Percentiles rank a stretch among this genome's conserved stretches.
phyloP scores from a whole-genome alignment of 2,797 vertebrate species.

The Mastacembelus armatus region DNA sequence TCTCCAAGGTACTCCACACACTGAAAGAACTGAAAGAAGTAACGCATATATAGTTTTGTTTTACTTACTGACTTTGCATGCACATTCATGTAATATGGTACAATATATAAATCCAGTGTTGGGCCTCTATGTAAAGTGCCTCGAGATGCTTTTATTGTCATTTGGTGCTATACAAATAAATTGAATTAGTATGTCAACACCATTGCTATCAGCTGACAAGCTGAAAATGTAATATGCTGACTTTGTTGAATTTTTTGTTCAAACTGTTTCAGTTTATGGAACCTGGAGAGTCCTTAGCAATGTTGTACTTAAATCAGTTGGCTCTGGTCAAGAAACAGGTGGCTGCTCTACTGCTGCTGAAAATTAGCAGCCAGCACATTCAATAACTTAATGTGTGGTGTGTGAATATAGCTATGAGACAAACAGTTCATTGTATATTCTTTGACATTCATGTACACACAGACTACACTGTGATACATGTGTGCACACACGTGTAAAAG shows the following conservation, averaged over 20 bases:
- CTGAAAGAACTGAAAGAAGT: no score
- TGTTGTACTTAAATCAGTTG: constrained; percentile 55
- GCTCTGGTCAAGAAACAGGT: constrained; percentile 54
- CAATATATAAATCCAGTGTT: no score
- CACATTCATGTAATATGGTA: no score
- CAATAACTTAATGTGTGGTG: not conserved
- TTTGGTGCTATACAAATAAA: no score
- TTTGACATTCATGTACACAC: constrained; percentile 2
- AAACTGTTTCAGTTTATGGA: constrained; percentile 25
- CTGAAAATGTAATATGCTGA: no score
- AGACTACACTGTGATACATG: not conserved
- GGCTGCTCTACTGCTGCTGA: constrained; percentile 44
- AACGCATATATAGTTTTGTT: not conserved
- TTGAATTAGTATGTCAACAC: no score
- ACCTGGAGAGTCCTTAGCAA: constrained; percentile 10
- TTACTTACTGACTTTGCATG: not conserved
- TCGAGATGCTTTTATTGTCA: no score
- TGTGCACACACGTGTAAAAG: not conserved
- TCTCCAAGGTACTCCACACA: constrained; percentile 91
- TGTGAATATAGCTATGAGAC: not conserved
- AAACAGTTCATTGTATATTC: not conserved
- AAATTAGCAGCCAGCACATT: constrained; percentile 37
- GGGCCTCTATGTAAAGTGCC: no score
- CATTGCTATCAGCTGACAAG: not conserved
- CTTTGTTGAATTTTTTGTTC: no score